Evolutionary conservation across 2,888 invertebrate genomes (phyloP), one percentile per base, ranked within the genome.

Genomic region (Tenthredo distinguenda): DNA sequence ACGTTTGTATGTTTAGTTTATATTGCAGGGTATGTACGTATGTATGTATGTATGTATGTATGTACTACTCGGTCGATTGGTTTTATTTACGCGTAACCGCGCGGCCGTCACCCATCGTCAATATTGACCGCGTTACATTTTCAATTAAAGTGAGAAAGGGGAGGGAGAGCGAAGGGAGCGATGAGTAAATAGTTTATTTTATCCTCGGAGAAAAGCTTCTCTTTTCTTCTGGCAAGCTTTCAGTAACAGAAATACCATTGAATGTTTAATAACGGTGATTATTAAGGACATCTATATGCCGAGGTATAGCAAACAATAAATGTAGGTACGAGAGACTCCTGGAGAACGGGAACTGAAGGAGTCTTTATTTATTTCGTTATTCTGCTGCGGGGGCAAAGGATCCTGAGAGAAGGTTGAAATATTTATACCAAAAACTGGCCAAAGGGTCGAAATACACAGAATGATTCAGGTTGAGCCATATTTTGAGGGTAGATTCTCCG

Each of bases 61-160:
- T 18, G 68, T 7, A 7, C 65, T 26, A 26, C 18, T 68, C 68
- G 68, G 34, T 26, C 26, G 50, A 77, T 77, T 77, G 47, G 77
- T 77, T 55, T 18, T 55, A 50, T 77, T 77, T 77, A 77, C 55
- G 74, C 74, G 21, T 74, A 40, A 74, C 74, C 43, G 55, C 77
- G 34, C 77, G 31, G 18, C 55, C 50, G 77, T 55, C 31, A 77
- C 34, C 77, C 77, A 21, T 72, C 72, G 72, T 72, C 77, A 77
- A 77, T 77, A 77, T 77, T 77, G 77, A 55, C 77, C 77, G 18
- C 55, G 50, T 77, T 50, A 43, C 43, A 74, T 43, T 74, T 26
- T 43, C 43, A 74, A 43, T 74, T 40, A 26, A 43, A 40, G 40
- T 40, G 43, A 37, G n/a, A n/a, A 72, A n/a, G 2, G 71, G n/a